Conservation (phyloP, 1,140 invertebrate species). For the Ips typographus region DNA sequence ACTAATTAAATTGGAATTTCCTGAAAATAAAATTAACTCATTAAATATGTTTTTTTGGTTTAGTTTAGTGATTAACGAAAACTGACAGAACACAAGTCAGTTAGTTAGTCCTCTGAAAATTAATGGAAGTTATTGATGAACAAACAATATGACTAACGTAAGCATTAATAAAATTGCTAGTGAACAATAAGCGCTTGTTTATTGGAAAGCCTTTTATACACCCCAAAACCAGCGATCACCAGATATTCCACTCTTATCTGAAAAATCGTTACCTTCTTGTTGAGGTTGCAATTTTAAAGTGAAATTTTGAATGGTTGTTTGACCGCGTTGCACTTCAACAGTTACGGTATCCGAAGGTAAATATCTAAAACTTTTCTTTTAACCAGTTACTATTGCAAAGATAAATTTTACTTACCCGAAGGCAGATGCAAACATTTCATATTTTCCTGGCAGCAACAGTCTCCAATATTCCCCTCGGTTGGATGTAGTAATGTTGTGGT, state of each 20-base stretch:
- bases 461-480: conserved; percentile 86
- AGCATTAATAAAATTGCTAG: too few species aligned
- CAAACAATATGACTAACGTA: too few species aligned
- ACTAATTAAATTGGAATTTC: too few species aligned
- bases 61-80: too few species aligned
- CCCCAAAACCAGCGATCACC: conserved; percentile 37
- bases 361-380: conserved; percentile 49
- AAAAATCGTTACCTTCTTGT: conserved; percentile 44
- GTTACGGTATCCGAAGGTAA: conserved; percentile 49
- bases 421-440: conserved; percentile 68
- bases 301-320: conserved; percentile 56
- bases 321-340: conserved; percentile 52
- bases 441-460: conserved; percentile 77
- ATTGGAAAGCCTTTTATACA: conserved; percentile 13
- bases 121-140: too few species aligned
- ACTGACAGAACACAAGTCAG: too few species aligned
- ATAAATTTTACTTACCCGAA: conserved; percentile 64
- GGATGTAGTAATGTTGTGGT: conserved; percentile 74
- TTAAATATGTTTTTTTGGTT: too few species aligned
- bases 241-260: not conserved
- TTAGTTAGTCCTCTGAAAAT: too few species aligned
- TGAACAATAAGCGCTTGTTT: too few species aligned
- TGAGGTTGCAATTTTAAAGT: conserved; percentile 48
- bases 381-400: conserved; percentile 1
- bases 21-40: too few species aligned